Evolutionary conservation across 2,888 invertebrate genomes (phyloP), one percentile per base, ranked within the genome.

Genomic region (Mimas tiliae): DNA sequence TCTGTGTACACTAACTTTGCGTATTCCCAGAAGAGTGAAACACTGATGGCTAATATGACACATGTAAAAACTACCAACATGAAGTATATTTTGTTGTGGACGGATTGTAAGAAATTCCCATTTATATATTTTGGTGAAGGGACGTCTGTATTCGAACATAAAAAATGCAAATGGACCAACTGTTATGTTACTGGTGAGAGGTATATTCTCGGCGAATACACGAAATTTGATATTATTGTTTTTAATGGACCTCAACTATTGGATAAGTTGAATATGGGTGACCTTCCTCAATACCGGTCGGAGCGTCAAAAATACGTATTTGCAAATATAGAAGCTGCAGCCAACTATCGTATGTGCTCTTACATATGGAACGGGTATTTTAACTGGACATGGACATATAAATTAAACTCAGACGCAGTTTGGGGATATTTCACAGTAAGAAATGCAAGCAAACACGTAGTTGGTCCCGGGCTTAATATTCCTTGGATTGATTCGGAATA

Each of bases 351-450:
- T 0, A 69, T 87, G 4, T 83, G 83, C 62, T 71, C 73, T 47
- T 68, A 79, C 0, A 69, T 65, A 4, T 89, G 84, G 77, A 74
- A 91, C 67, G 71, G 74, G 8, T 90, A 76, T 67, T 91, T 91
- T 67, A 91, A 91, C 70, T 90, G 89, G 90, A 90, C 91, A 16
- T 90, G 90, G 90, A 90, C 90, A 0, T 90, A 90, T 65, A 86
- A 82, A 74, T 68, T 89, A 2, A 78, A 88, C 69, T 88, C 90
- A 1, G 88, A 90, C 69, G 78, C 81, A 1, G 65, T 83, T 11
- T 91, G 90, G 90, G 82, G 82, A 9, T 89, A 90, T 66, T 73
- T 88, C 11, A 72, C 73, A 1, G 71, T 91, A 14, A 78, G 71
- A 70, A 85, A 90, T 70, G 67, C 72, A 1, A 76, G 74, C 38